A percentile compares a stretch with the other conserved stretches of the same genome.
These are phyloP conservation scores for Zygothrica quintamaculata DNA, from an alignment of 2,888 invertebrate genomes.

Conservation along the genomic window DNA sequence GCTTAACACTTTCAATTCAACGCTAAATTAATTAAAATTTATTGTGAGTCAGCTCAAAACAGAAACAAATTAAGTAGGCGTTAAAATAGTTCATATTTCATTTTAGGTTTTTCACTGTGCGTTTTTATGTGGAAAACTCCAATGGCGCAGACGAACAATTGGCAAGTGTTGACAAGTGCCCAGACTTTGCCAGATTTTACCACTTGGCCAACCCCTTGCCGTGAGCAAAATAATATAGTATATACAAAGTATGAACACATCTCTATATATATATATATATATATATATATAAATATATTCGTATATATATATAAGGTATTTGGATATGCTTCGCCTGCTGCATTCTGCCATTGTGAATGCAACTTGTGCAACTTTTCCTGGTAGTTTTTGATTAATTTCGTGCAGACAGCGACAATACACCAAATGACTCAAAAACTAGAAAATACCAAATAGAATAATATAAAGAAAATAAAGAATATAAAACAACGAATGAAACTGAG, in stretches of 20 bases:
- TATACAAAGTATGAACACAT: conserved; percentile 26
- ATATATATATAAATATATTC: conserved; percentile 17
- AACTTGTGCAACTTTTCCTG: conserved; percentile 41
- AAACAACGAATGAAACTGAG: conserved; percentile 5
- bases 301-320: conserved; percentile 24
- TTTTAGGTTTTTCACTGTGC: conserved; percentile 46
- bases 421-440: conserved; percentile 66
- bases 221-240: conserved; percentile 30
- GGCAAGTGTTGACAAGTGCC: conserved; percentile 74
- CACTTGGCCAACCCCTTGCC: conserved; percentile 4
- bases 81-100: conserved; percentile 84
- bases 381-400: conserved; percentile 77
- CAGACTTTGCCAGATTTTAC: conserved; percentile 10
- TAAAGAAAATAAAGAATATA: too few relatives aligned
- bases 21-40: conserved; percentile 81
- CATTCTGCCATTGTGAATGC: conserved; percentile 32
- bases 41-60: conserved; percentile 63
- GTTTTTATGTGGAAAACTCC: conserved; percentile 69
- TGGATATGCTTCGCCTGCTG: conserved; percentile 42
- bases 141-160: conserved; percentile 74
- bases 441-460: conserved; percentile 25
- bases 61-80: conserved; percentile 84
- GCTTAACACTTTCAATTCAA: conserved; percentile 76
- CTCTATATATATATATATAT: too few relatives aligned
- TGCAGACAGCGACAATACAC: conserved; percentile 81